Evolutionary conservation across 2,797 vertebrate genomes (phyloP).

Genomic region (Mormyrops boulengeri): DNA sequence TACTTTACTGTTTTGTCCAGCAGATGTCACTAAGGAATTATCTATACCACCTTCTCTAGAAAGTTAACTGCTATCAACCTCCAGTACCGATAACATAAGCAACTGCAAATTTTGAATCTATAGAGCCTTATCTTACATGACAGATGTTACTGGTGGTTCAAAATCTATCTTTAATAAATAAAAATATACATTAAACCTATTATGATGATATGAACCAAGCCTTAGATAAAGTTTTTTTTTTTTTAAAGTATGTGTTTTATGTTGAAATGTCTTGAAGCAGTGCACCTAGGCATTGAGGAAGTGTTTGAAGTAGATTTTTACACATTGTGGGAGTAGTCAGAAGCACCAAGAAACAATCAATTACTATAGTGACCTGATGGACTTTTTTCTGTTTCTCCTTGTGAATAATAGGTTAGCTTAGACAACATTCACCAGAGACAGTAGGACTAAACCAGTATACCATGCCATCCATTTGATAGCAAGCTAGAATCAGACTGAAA

Average conservation of each 20-base stretch:
- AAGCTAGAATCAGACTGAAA: not conserved
- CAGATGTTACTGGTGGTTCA: too few relatives aligned
- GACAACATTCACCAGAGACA: not conserved
- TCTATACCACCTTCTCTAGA: not conserved
- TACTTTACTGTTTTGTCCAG: slow-evolving; percentile 28
- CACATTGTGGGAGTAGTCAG: not conserved
- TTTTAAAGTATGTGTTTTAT: not conserved
- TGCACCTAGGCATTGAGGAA: not conserved
- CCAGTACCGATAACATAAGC: not conserved
- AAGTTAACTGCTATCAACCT: not conserved
- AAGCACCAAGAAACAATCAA: not conserved
- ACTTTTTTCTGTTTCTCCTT: not conserved
- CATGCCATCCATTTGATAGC: not conserved
- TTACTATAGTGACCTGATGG: not conserved
- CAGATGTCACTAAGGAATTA: slow-evolving; percentile 33
- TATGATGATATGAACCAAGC: not conserved
- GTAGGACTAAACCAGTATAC: not conserved
- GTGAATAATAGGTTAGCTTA: not conserved
- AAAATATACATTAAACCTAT: not conserved
- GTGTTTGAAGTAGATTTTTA: not conserved
- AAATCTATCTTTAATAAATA: too few relatives aligned
- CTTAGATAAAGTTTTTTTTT: not conserved
- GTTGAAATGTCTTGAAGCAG: not conserved
- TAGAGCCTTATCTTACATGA: too few relatives aligned
- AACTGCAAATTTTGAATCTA: too few relatives aligned